A percentile compares a stretch with the other conserved stretches of the same genome.
Conservation (phyloP, 2,113 vertebrate species). For the Chunga burmeisteri region DNA sequence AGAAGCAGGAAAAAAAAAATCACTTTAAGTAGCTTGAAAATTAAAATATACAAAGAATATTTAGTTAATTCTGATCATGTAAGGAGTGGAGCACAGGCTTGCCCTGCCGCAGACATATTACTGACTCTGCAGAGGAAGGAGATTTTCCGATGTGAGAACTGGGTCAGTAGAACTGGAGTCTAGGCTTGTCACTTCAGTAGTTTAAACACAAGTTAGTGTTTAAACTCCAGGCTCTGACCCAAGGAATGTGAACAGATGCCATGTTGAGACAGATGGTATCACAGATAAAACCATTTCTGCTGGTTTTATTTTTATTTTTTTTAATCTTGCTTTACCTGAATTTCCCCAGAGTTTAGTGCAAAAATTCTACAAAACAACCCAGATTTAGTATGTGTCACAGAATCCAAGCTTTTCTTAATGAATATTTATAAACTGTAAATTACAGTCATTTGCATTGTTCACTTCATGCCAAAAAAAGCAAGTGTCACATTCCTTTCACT, state of each 20-base stretch:
- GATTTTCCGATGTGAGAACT: neutral
- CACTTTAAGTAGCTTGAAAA: neutral
- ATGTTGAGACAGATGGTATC: neutral
- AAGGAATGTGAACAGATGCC: neutral
- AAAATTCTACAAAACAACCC: neutral
- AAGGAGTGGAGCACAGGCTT: neutral
- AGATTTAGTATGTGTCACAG: neutral
- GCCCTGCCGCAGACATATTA: neutral
- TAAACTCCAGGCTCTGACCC: neutral
- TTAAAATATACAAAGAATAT: neutral
- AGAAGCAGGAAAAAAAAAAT: neutral
- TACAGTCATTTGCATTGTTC: constrained; percentile 6
- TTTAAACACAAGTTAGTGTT: neutral
- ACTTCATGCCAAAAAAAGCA: neutral
- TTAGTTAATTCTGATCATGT: neutral
- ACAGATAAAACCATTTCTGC: neutral
- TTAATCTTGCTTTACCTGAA: neutral
- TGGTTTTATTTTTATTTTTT: neutral
- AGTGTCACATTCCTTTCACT: neutral
- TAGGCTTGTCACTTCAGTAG: neutral
- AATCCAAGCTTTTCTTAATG: neutral
- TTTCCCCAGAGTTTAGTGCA: neutral
- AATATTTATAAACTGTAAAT: constrained; percentile 17
- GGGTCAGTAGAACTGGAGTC: constrained; percentile 13
- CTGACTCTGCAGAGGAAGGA: neutral